A percentile compares a stretch with the other conserved stretches of the same genome.
These are phyloP conservation scores for Strongylocentrotus purpuratus DNA, from an alignment of 35 echinoderm and acorn worm species.

Conservation along the genomic window DNA sequence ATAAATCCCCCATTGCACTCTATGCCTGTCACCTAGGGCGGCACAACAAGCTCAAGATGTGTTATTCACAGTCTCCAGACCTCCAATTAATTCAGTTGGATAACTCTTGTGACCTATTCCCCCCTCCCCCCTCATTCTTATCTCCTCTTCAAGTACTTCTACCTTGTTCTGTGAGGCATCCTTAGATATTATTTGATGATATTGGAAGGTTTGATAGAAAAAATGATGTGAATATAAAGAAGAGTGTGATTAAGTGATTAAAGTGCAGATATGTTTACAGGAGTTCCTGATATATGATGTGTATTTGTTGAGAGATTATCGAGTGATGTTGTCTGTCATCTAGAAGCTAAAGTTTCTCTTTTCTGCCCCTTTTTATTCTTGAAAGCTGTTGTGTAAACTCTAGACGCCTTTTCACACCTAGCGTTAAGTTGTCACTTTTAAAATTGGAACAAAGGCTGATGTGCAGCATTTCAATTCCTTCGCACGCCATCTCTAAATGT, in stretches of 20 bases:
- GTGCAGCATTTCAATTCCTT: neutral
- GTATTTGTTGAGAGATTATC: no score
- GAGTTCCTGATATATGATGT: no score
- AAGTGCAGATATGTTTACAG: no score
- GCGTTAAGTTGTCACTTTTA: neutral
- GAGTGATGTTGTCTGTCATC: no score
- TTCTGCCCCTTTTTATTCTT: neutral
- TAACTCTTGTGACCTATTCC: neutral
- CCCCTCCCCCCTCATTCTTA: neutral
- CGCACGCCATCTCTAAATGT: neutral
- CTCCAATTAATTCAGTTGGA: neutral
- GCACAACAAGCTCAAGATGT: neutral
- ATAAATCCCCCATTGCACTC: neutral
- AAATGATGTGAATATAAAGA: no score
- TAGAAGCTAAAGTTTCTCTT: neutral
- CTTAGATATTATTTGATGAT: no score
- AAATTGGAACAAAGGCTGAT: neutral
- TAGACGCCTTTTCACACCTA: neutral
- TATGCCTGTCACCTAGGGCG: neutral
- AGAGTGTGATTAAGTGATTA: no score
- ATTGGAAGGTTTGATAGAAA: no score
- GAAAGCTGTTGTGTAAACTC: neutral
- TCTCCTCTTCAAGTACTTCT: neutral
- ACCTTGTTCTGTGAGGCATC: neutral
- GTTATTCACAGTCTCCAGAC: neutral